These are phyloP conservation scores for Heliconius eleuchia DNA, from an alignment of 1,140 invertebrate genomes.

Conservation along the genomic window DNA sequence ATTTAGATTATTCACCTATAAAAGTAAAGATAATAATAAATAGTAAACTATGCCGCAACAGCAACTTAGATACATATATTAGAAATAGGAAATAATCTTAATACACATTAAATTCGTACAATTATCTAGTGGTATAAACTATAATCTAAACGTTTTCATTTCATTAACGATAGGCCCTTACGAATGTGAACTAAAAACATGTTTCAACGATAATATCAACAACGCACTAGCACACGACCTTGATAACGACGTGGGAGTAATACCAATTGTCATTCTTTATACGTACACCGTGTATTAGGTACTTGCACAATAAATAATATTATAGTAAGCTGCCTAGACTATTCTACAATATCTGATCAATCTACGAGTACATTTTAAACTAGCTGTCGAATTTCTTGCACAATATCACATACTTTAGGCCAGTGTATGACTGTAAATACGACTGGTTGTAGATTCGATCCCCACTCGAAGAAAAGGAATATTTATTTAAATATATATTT, in stretches of 20 bases:
- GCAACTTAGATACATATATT: too few relatives aligned
- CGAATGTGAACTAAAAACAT: slow-evolving; percentile 18
- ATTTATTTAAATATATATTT: too few relatives aligned
- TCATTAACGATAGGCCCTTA: not conserved
- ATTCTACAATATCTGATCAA: slow-evolving; percentile 22
- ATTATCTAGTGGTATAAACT: not conserved
- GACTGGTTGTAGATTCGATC: too few relatives aligned
- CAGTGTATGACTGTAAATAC: too few relatives aligned
- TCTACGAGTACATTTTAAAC: slow-evolving; percentile 3
- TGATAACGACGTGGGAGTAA: slow-evolving; percentile 32
- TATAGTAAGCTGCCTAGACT: slow-evolving; percentile 19
- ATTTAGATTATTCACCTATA: too few relatives aligned
- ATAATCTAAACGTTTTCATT: not conserved
- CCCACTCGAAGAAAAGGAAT: too few relatives aligned
- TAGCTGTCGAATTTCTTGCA: not conserved
- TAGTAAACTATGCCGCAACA: too few relatives aligned
- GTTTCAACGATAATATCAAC: slow-evolving; percentile 30
- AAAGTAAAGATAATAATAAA: too few relatives aligned
- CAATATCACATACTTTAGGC: not conserved
- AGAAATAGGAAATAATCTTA: too few relatives aligned
- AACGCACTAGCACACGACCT: slow-evolving; percentile 25
- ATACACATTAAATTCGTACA: too few relatives aligned
- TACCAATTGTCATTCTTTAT: slow-evolving; percentile 34
- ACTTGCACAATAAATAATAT: slow-evolving; percentile 29
- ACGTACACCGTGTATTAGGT: slow-evolving; percentile 15